Evolutionary conservation across 2,113 vertebrate species (phyloP), one percentile per base, ranked within the genome.

Genomic region (Saguinus imperator): DNA sequence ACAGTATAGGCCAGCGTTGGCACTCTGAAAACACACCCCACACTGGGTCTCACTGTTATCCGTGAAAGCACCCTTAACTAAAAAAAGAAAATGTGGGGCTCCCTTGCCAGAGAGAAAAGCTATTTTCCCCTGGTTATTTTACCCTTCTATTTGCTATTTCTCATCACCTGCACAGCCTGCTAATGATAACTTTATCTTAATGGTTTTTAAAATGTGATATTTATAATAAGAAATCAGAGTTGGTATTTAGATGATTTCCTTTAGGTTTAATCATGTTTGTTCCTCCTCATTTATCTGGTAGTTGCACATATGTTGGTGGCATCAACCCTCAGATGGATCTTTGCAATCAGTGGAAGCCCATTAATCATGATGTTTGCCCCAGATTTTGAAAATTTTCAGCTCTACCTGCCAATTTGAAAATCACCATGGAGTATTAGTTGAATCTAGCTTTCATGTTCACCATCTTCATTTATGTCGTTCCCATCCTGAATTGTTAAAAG

Each of bases 361-460:
- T 88, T 94, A 91, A 81, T 97, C 79, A 82, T 64, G 85, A 91
- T 68, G 40, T 58, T 87, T 68, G 87, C 37, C 61, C 96, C 84
- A 94, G 93, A 95, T 83, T 96, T 86, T 87, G 83, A 86, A 84
- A 89, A 73, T 87, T 58, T 55, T 50, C 64, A 93, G 14, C 48
- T 89, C 43, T 87, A n/a, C 86, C 79, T 93, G 50, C 35, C 93
- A 82, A 25, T 77, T 4, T 75, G 68, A 80, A 95, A 77, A 66
- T 92, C n/a, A 64, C 61, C 70, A 75, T 73, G 50, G 75, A 87
- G 43, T 80, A 83, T 6, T 20, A 32, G 27, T 83, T 87, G 12
- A 68, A n/a, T 87, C 37, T 64, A 6, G 4, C 37, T 27, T 81
- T 81, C 50, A 32, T 82, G 77, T 32, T 79, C 68, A 66, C 21